Base-by-base conservation (phyloP, 2,797 vertebrate genomes). In the Tamandua tetradactyla region DNA sequence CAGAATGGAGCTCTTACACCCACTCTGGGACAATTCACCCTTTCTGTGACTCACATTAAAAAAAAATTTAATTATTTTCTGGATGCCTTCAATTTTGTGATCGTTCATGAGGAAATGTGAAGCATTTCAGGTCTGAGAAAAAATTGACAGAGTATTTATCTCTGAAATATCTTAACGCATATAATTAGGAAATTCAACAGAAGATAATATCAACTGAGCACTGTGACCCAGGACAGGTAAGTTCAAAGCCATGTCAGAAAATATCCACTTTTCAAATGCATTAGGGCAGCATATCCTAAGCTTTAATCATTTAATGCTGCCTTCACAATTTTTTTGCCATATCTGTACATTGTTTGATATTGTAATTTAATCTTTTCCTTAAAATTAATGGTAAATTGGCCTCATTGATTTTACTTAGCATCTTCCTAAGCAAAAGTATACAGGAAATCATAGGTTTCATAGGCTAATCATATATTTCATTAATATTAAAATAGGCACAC, bases 331-430 rank as follows among this genome's bases (percentile, higher is more conserved):
- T 82, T 82, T n/a, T 89, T 68, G 13, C 57, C 25, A 14, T 30
- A 71, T 69, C 35, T 80, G 25, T 3, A 27, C 22, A 75, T 57
- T 80, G 55, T 7, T 23, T 64, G 0, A 75, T 25, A 35, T 11
- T 72, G 42, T 49, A 84, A 69, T 78, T 68, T 81, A 66, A 69
- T 82, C 9, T 15, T n/a, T 94, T 71, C 32, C 25, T 47, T 85
- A 74, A 95, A 69, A 71, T 57, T 49, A 64, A 35, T 37, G 69
- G 74, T 85, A 78, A 88, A 68, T 30, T 35, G 35, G 15, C 7
- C 66, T 57, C 62, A 18, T 95, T 74, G 20, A 76, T 94, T 87
- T 80, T 40, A 87, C 27, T 68, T 84, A 84, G 25, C 61, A 61
- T 44, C 52, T 55, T 94, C 59, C 47, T 86, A 79, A 66, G 80